Base-by-base conservation (phyloP, 2,888 invertebrate species). In the Leistus spinibarbis region DNA sequence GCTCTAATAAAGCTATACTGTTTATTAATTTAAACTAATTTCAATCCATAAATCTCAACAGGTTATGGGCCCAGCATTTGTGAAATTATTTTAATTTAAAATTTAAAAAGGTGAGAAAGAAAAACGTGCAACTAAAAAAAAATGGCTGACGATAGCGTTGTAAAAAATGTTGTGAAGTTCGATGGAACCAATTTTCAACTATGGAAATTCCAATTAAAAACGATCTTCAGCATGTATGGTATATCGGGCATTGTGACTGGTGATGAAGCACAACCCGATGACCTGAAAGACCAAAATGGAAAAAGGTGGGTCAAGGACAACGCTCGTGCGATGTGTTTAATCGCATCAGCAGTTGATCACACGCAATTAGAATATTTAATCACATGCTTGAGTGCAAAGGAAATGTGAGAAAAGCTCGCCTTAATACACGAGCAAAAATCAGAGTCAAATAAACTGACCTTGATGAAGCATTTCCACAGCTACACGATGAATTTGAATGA, bases 401-500 rank as follows among this genome's bases (percentile, higher is more conserved):
- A 80, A 22, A 81, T 80, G 79, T 81, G 80, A 79, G 71, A 64
- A 0, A 79, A 68, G 4, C 64, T 81, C 0, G 13, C 7, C 0
- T 22, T 19, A 0, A 77, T 81, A 7, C 79, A 81, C 57, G 80
- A 80, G 67, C 80, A 80, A 27, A 79, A 79, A 66, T 78, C 78
- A 0, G 78, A 75, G 7, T 76, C 80, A 16, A 79, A 80, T 22
- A 79, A 80, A 57, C 53, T 79, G 5, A 5, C 77, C 2, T 20
- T 79, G 1, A 75, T 67, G 10, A 77, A 79, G 24, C 72, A 70
- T 7, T 80, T 80, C 64, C 78, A 80, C 16, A 70, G 76, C 1
- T 77, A 78, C 23, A 20, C 24, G 1, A 79, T 78, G 79, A 27
- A 24, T 1, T 0, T 69, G 2, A 77, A 27, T 16, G 80, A 79